phyloP scores from a whole-genome alignment of 2,113 vertebrate species.

The Oreochromis niloticus region DNA sequence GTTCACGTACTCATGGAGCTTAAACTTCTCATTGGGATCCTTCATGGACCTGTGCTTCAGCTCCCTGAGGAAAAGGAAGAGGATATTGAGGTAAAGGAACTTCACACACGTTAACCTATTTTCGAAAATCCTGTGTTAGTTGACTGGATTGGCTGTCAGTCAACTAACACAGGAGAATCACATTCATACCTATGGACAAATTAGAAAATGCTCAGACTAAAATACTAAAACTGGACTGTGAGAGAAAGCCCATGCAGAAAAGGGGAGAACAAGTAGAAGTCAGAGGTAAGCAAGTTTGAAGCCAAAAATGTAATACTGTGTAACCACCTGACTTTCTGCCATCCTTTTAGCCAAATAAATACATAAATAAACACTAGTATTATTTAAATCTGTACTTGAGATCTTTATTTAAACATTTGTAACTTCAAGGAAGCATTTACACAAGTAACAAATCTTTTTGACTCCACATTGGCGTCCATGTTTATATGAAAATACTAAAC shows the following conservation, averaged over 20 bases:
- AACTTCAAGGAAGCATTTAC: background rate
- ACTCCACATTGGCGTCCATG: background rate
- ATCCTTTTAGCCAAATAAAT: background rate
- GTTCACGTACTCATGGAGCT: slow-evolving; percentile 86
- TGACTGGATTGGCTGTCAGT: background rate
- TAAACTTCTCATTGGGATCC: slow-evolving; percentile 81
- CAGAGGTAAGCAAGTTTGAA: background rate
- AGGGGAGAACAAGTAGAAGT: background rate
- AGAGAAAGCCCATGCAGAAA: background rate
- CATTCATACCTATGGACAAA: background rate
- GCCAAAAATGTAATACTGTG: background rate
- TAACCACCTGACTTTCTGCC: background rate
- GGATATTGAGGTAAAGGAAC: background rate
- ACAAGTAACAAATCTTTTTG: background rate
- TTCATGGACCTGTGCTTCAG: slow-evolving; percentile 83
- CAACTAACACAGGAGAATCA: background rate
- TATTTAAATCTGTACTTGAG: background rate
- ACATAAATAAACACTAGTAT: background rate
- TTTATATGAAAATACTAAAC: background rate
- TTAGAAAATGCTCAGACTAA: background rate
- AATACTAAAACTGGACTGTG: background rate
- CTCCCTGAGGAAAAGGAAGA: slow-evolving; percentile 71
- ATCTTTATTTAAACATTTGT: background rate
- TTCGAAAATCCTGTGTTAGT: background rate
- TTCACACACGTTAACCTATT: background rate